These are phyloP conservation scores for Tuta absoluta DNA, from an alignment of 2,888 invertebrate genomes.

Conservation along the genomic window DNA sequence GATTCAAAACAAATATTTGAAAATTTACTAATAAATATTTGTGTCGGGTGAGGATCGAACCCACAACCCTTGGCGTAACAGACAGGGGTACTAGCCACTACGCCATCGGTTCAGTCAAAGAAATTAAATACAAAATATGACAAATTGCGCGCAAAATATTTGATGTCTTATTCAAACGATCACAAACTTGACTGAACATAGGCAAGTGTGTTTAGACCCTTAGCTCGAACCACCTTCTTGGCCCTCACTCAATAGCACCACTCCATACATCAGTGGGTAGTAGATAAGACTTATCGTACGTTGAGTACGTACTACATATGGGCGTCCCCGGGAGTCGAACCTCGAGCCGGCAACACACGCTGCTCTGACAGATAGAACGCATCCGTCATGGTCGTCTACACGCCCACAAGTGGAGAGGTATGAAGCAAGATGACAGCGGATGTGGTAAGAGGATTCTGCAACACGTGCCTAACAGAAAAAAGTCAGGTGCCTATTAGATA, in stretches of 20 bases:
- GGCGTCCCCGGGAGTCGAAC: slow-evolving; percentile 9
- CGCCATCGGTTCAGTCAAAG: too few species aligned
- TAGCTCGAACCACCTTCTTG: not conserved
- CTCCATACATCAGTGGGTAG: not conserved
- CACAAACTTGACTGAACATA: too few species aligned
- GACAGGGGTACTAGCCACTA: too few species aligned
- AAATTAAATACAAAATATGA: too few species aligned
- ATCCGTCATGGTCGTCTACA: slow-evolving; percentile 51
- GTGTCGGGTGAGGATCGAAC: too few species aligned
- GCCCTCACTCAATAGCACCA: not conserved
- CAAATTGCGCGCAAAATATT: too few species aligned
- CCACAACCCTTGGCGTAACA: too few species aligned
- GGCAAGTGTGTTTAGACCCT: not conserved
- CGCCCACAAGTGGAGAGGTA: slow-evolving; percentile 36
- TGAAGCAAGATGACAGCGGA: slow-evolving; percentile 4
- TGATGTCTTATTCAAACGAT: too few species aligned
- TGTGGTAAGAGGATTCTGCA: not conserved
- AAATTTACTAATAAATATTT: too few species aligned
- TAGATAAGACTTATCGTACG: not conserved
- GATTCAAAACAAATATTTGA: too few species aligned
- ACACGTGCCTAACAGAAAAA: too few species aligned
- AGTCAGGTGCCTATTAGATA: too few species aligned
- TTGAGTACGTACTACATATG: not conserved
- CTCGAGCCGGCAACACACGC: slow-evolving; percentile 11
- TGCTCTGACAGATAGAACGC: slow-evolving; percentile 47